Evolutionary conservation across 1,140 invertebrate genomes (phyloP), one percentile per base, ranked within the genome.

Genomic region (Zaprionus ghesquierei): DNA sequence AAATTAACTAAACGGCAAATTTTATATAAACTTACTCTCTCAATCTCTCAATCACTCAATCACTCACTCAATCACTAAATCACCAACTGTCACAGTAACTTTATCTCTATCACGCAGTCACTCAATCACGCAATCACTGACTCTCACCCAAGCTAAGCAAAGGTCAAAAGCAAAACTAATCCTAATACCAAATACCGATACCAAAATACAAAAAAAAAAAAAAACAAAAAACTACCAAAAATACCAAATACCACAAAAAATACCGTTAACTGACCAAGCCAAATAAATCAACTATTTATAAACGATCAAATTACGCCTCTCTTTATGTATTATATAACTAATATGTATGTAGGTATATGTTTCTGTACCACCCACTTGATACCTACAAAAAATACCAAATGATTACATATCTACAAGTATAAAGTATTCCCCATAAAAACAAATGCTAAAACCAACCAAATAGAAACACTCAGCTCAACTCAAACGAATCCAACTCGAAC

Each of bases 11-110:
- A 71, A 53, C 58, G 49, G 3, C 27, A 63, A 69, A 53, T 69
- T 63, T 63, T 27, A 46, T 49, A 69, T 69, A 73, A 60, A 73
- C 62, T 46, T 68, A 61, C 60, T 64, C 44, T 56, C 27, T 55
- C 64, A 60, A 35, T 59, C 56, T 50, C 44, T 49, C 68, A 56
- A 22, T 72, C 60, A 61, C 41, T 59, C 38, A 38, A 22, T 35
- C 69, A 66, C 63, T 77, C 51, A 63, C 76, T 81, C 76, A 77
- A 70, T 73, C 70, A 81, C 78, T 72, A 13, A 69, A 69, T 60
- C 65, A 60, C 55, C 46, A 60, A 65, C 20, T 60, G 65, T 69
- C 65, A 69, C 65, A 53, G 65, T 69, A 53, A 60, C 41, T 69
- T 50, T 69, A 51, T 59, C 46, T 69, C 33, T 69, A 54, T 63